A percentile compares a stretch with the other conserved stretches of the same genome.
Conservation (phyloP, 2,888 invertebrate genomes). For the Choreutis nemorana region DNA sequence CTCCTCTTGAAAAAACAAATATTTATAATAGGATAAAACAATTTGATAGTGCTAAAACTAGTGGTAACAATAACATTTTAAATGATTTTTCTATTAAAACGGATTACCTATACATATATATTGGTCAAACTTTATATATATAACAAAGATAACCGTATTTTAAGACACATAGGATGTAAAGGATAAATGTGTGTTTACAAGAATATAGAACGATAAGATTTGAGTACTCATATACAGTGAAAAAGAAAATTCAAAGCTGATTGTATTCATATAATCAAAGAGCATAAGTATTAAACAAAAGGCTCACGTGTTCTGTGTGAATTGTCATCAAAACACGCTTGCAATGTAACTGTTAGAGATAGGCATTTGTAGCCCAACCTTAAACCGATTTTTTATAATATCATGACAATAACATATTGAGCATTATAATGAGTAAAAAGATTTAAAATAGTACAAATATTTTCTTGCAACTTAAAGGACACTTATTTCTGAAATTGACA, state of each 20-base stretch:
- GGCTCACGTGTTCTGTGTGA: no score
- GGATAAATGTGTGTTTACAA: no score
- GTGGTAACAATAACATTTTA: constrained; percentile 61
- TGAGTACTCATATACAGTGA: no score
- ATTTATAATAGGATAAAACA: constrained; percentile 37
- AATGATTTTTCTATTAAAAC: constrained; percentile 31
- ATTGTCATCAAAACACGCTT: no score
- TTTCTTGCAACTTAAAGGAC: constrained; percentile 52
- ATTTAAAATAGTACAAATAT: constrained; percentile 28
- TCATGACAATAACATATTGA: constrained; percentile 59
- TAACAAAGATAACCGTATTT: no score
- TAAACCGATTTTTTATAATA: constrained; percentile 57
- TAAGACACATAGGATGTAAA: no score
- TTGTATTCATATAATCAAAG: no score
- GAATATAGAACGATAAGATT: no score
- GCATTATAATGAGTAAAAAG: constrained; percentile 61
- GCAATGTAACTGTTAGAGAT: no score
- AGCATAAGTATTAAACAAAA: no score
- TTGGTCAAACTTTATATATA: no score
- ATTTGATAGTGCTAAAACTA: constrained; percentile 55
- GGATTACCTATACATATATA: constrained; percentile 14
- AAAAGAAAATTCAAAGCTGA: constrained; percentile 34
- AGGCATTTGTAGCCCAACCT: no score
- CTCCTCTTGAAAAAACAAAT: constrained; percentile 34
- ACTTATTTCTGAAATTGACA: constrained; percentile 52